Base-by-base conservation (phyloP, 2,113 vertebrate species). In the Apaloderma vittatum region DNA sequence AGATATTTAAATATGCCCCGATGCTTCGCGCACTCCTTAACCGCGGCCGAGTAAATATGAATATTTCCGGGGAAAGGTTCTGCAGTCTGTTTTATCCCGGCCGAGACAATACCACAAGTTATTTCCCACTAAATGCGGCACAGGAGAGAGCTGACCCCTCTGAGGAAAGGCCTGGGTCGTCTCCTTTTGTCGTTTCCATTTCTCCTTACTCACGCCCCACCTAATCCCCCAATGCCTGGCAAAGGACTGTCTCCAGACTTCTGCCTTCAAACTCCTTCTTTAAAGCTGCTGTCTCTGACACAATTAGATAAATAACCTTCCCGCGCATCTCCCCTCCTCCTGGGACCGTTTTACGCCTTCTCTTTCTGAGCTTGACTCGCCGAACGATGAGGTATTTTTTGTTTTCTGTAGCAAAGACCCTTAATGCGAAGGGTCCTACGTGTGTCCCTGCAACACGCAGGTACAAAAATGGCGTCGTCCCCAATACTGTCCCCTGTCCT, bases 151-250 rank as follows among this genome's bases (percentile, higher is more conserved):
- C 10, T 96, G 85, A 95, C 68, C 54, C 43, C 61, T 81, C 58
- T 15, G 32, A 84, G 83, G 66, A 85, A 91, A 91, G 91, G 81
- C 73, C 88, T 76, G 70, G 16, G 16, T 87, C 54, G 66, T 93
- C 45, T 75, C 49, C 43, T 91, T 95, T 82, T 94, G 66, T 77
- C 13, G 29, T 86, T 96, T 93, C 85, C n/a, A 77, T 90, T 93
- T 87, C 24, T 86, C 83, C 93, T 92, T 89, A 4, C 66, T 91
- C 65, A 68, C 34, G 7, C 72, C 32, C 48, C 63, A 58, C 57
- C 78, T 95, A 93, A 94, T 95, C 30, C 71, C 22, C 87, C 65
- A 83, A 67, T 48, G 67, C 59, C 67, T 86, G 72, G 90, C 87
- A 87, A 94, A 91, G 37, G 19, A 12, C 46, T 93, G 46, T 49